Evolutionary conservation across 1,140 invertebrate genomes (phyloP), one percentile per base, ranked within the genome.

Genomic region (Philaenus spumarius): DNA sequence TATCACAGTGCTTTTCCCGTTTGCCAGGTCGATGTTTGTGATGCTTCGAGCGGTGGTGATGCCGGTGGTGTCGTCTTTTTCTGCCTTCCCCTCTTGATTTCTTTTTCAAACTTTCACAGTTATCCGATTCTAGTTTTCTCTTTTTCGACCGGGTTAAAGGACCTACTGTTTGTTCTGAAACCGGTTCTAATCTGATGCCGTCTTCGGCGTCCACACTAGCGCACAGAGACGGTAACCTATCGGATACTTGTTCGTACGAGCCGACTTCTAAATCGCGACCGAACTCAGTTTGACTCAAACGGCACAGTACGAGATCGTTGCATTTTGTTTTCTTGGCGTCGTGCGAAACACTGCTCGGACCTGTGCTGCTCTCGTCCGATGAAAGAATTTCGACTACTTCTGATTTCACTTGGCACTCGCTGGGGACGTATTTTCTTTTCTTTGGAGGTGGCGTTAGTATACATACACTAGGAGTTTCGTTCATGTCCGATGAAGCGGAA

Each of bases 401-500:
- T 24, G 30, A 19, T 26, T 57, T 43, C 20, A 26, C 48, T 57
- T 57, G 17, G 12, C 24, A 39, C 30, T 39, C 14, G 54, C 23
- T 19, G 40, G 54, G 35, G 24, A 45, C 30, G 54, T 24, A 19
- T 56, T 56, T 56, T 43, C 30, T 42, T 46, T 59, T 59, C 51
- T 59, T 59, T 55, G 57, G 58, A 14, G 56, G 35, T 12, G 58
- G 58, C 9, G 58, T 48, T 14, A 56, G 39, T 9, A 39, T 34
- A 34, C 26, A 23, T 24, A 43, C 23, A n/a, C 19, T 37, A 11
- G 23, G 48, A 14, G 24, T 37, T 22, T 23, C 52, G 30, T 26
- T 58, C 12, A 69, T 72, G 34, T 71, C 71, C 0, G 70, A 71
- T n/a, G 73, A 71, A 1, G 68, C 71, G 1, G 70, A 73, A 0